A percentile compares a stretch with the other conserved stretches of the same genome.
Evolutionary conservation across 2,797 vertebrate genomes (phyloP).

Genomic region (Pteronotus mesoamericanus): DNA sequence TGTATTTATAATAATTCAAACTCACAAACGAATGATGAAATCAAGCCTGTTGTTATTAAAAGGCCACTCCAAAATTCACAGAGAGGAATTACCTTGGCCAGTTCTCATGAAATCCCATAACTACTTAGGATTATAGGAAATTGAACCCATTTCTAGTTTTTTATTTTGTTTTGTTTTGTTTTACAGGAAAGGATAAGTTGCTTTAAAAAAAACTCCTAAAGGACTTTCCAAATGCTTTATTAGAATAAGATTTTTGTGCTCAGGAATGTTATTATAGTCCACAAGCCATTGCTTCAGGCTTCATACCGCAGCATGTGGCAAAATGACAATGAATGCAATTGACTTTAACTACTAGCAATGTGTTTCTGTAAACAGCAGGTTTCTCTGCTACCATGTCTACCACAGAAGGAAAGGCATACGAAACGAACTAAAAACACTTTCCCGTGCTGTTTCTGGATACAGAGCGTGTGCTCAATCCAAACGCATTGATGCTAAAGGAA

Average conservation of each 20-base stretch:
- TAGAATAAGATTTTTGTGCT: not conserved
- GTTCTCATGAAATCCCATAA: not conserved
- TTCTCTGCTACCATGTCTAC: not conserved
- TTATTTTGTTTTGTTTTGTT: not conserved
- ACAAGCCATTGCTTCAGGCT: not conserved
- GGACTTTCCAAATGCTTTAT: not conserved
- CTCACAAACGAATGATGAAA: constrained; percentile 18
- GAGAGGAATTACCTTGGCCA: not conserved
- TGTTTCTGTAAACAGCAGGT: not conserved
- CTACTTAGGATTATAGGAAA: not conserved
- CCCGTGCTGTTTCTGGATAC: not conserved
- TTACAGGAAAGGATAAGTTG: not conserved
- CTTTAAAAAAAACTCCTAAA: not conserved
- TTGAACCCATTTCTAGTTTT: not conserved
- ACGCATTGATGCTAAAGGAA: not conserved
- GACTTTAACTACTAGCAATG: not conserved
- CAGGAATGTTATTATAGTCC: not conserved
- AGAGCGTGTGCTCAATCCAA: not conserved
- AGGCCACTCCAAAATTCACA: not conserved
- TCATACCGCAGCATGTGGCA: not conserved
- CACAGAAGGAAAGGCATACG: not conserved
- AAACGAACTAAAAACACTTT: not conserved
- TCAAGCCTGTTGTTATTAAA: not conserved
- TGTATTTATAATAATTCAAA: not conserved
- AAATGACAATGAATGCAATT: not conserved